Evolutionary conservation across 2,113 vertebrate species (phyloP).

Genomic region (Catagonus wagneri): DNA sequence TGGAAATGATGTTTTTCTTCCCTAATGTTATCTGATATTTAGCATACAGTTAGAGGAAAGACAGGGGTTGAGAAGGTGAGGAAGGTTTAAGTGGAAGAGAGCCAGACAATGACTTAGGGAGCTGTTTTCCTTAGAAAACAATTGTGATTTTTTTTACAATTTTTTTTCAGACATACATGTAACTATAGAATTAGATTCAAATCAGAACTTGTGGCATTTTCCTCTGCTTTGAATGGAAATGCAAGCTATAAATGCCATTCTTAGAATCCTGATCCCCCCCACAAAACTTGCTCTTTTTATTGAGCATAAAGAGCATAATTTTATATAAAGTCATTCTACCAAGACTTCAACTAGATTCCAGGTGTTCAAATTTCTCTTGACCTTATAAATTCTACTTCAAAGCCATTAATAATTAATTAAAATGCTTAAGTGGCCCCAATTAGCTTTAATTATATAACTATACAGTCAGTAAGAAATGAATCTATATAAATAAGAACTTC

Average conservation of each 20-base stretch:
- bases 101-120: neutral
- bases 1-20: slow-evolving; percentile 29
- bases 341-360: slow-evolving; percentile 73
- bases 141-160: neutral
- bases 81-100: neutral
- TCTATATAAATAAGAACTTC: slow-evolving; percentile 73
- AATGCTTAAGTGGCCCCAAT: slow-evolving; percentile 83
- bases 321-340: slow-evolving; percentile 5
- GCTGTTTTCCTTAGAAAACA: neutral
- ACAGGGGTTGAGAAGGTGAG: neutral
- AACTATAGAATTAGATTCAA: neutral
- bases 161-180: neutral
- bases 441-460: slow-evolving; percentile 84
- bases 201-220: slow-evolving; percentile 31
- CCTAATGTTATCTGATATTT: neutral
- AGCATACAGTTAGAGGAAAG: neutral
- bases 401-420: slow-evolving; percentile 83
- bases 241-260: neutral
- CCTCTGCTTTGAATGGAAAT: slow-evolving; percentile 22
- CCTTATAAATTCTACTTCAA: slow-evolving; percentile 82
- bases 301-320: neutral
- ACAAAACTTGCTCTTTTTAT: neutral
- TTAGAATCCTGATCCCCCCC: neutral
- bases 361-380: slow-evolving; percentile 80
- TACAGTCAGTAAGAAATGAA: slow-evolving; percentile 81